Percentiles rank a stretch among this genome's conserved stretches.
Conservation (phyloP, 2,113 vertebrate genomes). For the Hassar affinis region DNA sequence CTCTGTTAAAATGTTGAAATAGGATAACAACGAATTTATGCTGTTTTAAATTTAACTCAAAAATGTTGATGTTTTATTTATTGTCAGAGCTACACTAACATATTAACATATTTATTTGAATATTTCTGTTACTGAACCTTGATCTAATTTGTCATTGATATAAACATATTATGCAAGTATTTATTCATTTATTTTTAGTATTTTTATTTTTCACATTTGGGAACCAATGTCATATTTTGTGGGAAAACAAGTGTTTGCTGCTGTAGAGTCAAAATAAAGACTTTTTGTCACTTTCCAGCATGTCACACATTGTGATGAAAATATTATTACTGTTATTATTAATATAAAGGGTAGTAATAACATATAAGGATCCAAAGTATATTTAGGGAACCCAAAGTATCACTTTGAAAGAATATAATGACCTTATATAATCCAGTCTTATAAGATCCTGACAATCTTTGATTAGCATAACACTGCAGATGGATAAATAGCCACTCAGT, state of each 20-base stretch:
- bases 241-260: slow-evolving; percentile 18
- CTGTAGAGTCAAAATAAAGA: slow-evolving; percentile 36
- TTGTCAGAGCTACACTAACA: slow-evolving; percentile 27
- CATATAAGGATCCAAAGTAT: background rate
- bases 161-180: background rate
- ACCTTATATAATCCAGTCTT: too few relatives aligned
- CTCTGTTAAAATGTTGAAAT: slow-evolving; percentile 17
- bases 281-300: slow-evolving; percentile 18
- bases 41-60: background rate
- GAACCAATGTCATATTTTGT: slow-evolving; percentile 8
- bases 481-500: background rate
- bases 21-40: background rate
- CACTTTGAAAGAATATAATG: background rate
- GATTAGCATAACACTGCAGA: background rate
- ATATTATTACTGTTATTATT: background rate
- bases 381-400: background rate
- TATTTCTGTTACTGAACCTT: background rate
- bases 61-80: background rate
- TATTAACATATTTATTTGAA: slow-evolving; percentile 13
- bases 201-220: background rate
- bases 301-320: background rate
- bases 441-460: too few relatives aligned
- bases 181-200: background rate
- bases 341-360: too few relatives aligned
- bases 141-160: background rate